phyloP scores from a whole-genome alignment of 1,140 invertebrate species.

The Penaeus vannamei region DNA sequence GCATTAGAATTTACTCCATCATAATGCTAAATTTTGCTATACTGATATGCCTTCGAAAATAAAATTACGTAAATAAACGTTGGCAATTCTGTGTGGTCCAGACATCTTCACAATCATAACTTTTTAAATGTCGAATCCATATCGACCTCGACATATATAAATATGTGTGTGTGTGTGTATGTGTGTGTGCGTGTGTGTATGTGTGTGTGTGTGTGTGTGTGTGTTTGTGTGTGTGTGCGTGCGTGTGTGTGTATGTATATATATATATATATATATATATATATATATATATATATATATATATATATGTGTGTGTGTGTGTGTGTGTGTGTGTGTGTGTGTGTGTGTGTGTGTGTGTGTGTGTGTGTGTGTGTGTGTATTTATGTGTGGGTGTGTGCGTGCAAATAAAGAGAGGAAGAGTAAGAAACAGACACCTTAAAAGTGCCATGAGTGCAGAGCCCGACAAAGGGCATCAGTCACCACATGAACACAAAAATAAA shows the following conservation, averaged over 20 bases:
- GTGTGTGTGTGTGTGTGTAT: background rate
- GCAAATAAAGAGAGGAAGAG: background rate
- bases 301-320: no score
- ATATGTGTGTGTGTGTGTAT: conserved; percentile 23
- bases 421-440: background rate
- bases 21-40: no score
- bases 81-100: background rate
- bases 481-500: background rate
- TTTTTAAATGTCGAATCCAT: background rate
- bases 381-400: background rate
- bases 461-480: background rate
- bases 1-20: no score
- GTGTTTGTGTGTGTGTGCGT: background rate
- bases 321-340: no score
- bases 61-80: no score
- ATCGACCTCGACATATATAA: no score
- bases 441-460: background rate
- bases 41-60: no score
- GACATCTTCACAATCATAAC: background rate
- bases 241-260: background rate
- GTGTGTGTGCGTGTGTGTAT: background rate
- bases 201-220: background rate
- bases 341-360: no score
- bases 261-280: conserved; percentile 19
- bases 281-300: background rate